Evolutionary conservation across 2,113 vertebrate species (phyloP).

Genomic region (Misgurnus anguillicaudatus): DNA sequence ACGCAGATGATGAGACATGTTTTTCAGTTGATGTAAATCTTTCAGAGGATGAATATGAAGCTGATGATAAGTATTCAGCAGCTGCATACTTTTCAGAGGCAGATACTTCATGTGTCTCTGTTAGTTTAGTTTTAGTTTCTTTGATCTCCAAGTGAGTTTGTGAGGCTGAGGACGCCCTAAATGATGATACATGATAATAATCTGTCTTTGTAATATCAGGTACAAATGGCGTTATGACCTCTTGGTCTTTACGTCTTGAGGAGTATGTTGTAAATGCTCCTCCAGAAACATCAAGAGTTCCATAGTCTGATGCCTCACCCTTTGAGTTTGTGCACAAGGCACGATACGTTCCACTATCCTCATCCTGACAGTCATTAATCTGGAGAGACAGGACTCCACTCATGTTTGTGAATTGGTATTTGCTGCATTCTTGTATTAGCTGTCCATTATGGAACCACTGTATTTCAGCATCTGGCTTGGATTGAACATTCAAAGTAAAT

Average conservation of each 20-base stretch:
- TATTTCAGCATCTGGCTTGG: slow-evolving; percentile 89
- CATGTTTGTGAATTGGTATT: slow-evolving; percentile 87
- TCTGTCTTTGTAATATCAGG: slow-evolving; percentile 89
- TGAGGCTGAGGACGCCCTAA: slow-evolving; percentile 86
- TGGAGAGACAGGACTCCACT: slow-evolving; percentile 90
- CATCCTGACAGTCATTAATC: slow-evolving; percentile 87
- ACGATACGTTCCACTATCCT: slow-evolving; percentile 94
- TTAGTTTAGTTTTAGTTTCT: slow-evolving; percentile 85
- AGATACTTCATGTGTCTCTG: slow-evolving; percentile 80
- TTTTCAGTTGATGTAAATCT: slow-evolving; percentile 62
- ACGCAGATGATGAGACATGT: slow-evolving; percentile 37
- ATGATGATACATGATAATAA: slow-evolving; percentile 84
- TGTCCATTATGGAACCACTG: slow-evolving; percentile 91
- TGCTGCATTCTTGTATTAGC: slow-evolving; percentile 85
- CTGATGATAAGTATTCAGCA: slow-evolving; percentile 72
- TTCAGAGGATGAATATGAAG: slow-evolving; percentile 63
- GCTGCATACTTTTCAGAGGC: slow-evolving; percentile 78
- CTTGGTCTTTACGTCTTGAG: slow-evolving; percentile 89
- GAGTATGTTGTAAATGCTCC: slow-evolving; percentile 88
- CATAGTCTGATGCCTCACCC: slow-evolving; percentile 96
- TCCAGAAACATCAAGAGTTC: slow-evolving; percentile 89
- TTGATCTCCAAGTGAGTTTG: slow-evolving; percentile 82
- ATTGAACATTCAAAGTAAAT: slow-evolving; percentile 94
- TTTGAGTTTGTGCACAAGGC: slow-evolving; percentile 89
- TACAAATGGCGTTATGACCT: slow-evolving; percentile 78